Evolutionary conservation across 30 jellyfish, hydroid and myxozoan genomes (phyloP).

Genomic region (Sanderia malayensis): DNA sequence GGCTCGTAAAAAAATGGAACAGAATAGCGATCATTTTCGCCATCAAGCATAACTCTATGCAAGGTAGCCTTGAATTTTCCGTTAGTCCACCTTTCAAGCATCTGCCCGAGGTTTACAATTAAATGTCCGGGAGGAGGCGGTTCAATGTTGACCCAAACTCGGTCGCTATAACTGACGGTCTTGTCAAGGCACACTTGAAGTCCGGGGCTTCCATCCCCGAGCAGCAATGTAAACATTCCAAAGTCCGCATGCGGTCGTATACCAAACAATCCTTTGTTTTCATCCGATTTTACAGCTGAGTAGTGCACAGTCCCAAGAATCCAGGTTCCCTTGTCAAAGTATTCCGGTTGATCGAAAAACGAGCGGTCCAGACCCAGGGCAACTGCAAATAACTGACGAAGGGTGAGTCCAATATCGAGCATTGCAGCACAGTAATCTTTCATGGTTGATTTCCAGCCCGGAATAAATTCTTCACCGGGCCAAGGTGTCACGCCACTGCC

Average conservation of each 20-base stretch:
- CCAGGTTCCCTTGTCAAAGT: slow-evolving; percentile 39
- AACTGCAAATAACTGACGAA: slow-evolving; percentile 32
- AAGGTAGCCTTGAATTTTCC: slow-evolving; percentile 42
- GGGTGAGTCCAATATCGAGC: slow-evolving; percentile 9
- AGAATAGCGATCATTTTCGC: slow-evolving; percentile 24
- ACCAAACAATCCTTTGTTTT: slow-evolving; percentile 20
- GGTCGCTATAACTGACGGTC: neutral
- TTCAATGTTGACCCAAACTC: slow-evolving; percentile 42
- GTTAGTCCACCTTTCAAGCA: slow-evolving; percentile 52
- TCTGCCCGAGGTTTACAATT: slow-evolving; percentile 51
- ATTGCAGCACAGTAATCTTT: slow-evolving; percentile 2
- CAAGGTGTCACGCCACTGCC: slow-evolving; percentile 48
- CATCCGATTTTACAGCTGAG: slow-evolving; percentile 15
- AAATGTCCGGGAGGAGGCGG: slow-evolving; percentile 36
- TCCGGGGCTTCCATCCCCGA: slow-evolving; percentile 55
- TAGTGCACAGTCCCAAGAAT: slow-evolving; percentile 31
- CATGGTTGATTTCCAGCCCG: slow-evolving; percentile 34
- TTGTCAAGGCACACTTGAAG: slow-evolving; percentile 42
- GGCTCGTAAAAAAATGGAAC: slow-evolving; percentile 59
- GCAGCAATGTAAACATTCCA: slow-evolving; percentile 42
- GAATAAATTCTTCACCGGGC: slow-evolving; percentile 25
- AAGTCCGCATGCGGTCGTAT: slow-evolving; percentile 48
- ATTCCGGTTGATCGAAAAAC: slow-evolving; percentile 34
- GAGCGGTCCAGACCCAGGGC: slow-evolving; percentile 23
- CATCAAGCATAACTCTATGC: slow-evolving; percentile 54